Percentiles rank a stretch among this genome's conserved stretches.
phyloP scores from a whole-genome alignment of 2,113 vertebrate genomes.

The Hyperopisus bebe region DNA sequence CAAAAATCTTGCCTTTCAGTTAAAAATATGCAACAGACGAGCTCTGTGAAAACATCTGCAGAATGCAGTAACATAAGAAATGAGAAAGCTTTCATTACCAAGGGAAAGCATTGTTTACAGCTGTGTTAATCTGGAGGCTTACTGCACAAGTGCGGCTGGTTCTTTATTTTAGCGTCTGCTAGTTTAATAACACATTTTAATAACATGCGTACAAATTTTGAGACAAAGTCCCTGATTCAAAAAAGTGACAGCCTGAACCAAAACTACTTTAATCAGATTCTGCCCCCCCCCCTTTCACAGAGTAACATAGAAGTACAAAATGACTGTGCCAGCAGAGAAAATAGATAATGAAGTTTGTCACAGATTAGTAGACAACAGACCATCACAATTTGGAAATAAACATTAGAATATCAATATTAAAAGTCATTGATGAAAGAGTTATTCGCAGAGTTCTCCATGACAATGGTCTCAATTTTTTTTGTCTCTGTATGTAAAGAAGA shows the following conservation, averaged over 20 bases:
- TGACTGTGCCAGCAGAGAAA: not conserved
- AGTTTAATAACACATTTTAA: not conserved
- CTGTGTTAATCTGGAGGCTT: not conserved
- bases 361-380: not conserved
- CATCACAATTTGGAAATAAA: not conserved
- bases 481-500: constrained; percentile 26
- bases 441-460: not conserved
- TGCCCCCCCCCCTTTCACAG: not conserved
- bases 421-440: not conserved
- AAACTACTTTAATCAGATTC: not conserved
- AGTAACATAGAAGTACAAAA: not conserved
- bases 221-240: not conserved
- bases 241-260: not conserved
- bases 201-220: not conserved
- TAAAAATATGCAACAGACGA: not conserved
- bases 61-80: not conserved
- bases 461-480: not conserved
- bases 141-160: not conserved
- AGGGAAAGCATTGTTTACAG: not conserved
- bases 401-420: not conserved
- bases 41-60: not conserved
- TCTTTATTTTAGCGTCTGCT: not conserved
- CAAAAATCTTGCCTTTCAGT: not conserved
- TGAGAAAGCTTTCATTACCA: not conserved
- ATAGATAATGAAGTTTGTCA: not conserved